A percentile compares a stretch with the other conserved stretches of the same genome.
phyloP scores from a whole-genome alignment of 2,797 vertebrate species.

The Novumbra hubbsi region DNA sequence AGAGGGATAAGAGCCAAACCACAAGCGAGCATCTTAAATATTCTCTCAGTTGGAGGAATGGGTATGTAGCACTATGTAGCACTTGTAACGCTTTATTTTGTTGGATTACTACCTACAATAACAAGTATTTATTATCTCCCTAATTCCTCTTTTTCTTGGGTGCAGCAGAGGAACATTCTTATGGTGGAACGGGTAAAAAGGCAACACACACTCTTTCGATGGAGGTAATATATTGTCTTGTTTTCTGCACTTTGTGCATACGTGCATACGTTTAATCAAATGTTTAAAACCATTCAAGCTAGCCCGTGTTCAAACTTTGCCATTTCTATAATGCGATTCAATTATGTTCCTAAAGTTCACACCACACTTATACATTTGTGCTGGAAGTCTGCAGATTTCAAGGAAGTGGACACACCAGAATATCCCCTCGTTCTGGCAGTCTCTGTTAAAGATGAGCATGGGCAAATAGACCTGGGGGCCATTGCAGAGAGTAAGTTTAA shows the following conservation, averaged over 20 bases:
- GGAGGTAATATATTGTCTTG: conserved; percentile 36
- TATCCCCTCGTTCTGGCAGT: conserved; percentile 51
- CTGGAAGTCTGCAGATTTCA: conserved; percentile 35
- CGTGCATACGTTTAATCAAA: neutral
- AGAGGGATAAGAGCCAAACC: conserved; percentile 23
- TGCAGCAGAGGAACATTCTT: conserved; percentile 71
- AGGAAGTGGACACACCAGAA: conserved; percentile 31
- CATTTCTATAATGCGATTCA: neutral
- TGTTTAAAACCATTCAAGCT: neutral
- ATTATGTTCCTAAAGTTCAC: neutral
- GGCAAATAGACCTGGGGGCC: conserved; percentile 58
- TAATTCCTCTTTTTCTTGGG: neutral
- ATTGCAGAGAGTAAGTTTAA: conserved; percentile 59
- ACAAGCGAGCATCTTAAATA: conserved; percentile 59
- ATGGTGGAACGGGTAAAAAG: conserved; percentile 47
- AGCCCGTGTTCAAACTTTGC: neutral
- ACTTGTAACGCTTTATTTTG: neutral
- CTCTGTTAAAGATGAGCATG: conserved; percentile 58
- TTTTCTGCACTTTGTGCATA: neutral
- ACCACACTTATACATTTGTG: conserved; percentile 4
- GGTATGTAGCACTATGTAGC: conserved; percentile 49
- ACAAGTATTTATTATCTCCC: neutral
- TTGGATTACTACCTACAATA: neutral
- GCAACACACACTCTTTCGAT: neutral
- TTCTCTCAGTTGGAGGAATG: conserved; percentile 51